Evolutionary conservation across 2,888 invertebrate genomes (phyloP).

Genomic region (Agapostemon virescens): DNA sequence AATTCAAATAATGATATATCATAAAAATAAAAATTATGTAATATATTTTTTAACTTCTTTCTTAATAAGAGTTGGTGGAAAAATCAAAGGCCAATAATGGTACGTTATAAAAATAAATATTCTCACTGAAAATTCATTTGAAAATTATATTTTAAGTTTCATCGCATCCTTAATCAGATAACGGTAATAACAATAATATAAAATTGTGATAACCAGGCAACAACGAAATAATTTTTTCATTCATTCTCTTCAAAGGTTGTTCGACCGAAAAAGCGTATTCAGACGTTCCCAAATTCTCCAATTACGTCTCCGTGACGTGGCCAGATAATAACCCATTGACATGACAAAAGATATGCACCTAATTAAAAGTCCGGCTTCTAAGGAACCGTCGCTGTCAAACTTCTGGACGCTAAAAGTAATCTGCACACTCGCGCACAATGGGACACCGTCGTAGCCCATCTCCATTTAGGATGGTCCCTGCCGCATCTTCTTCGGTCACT

Average conservation of each 20-base stretch:
- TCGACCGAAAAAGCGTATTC: not conserved
- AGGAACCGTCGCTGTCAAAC: not conserved
- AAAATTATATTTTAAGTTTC: too few species aligned
- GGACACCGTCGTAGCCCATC: not conserved
- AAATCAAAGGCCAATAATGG: too few species aligned
- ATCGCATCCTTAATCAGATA: not conserved
- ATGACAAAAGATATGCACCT: not conserved
- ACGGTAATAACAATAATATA: not conserved
- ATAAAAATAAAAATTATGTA: too few species aligned
- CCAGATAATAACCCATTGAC: conserved; percentile 5
- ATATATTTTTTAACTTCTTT: too few species aligned
- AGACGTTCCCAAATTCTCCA: not conserved
- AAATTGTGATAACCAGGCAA: not conserved
- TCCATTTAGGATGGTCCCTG: not conserved
- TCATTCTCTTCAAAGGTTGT: not conserved
- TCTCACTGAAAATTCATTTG: too few species aligned
- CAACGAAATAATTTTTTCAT: not conserved
- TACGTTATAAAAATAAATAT: too few species aligned
- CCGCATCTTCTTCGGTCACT: not conserved
- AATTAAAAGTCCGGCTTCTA: not conserved
- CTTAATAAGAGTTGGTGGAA: too few species aligned
- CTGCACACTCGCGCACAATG: not conserved
- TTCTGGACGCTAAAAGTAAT: not conserved
- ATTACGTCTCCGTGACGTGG: not conserved
- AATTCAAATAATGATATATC: too few species aligned